Evolutionary conservation across 2,797 vertebrate species (phyloP), one percentile per base, ranked within the genome.

Genomic region (Arrhamphus sclerolepis): DNA sequence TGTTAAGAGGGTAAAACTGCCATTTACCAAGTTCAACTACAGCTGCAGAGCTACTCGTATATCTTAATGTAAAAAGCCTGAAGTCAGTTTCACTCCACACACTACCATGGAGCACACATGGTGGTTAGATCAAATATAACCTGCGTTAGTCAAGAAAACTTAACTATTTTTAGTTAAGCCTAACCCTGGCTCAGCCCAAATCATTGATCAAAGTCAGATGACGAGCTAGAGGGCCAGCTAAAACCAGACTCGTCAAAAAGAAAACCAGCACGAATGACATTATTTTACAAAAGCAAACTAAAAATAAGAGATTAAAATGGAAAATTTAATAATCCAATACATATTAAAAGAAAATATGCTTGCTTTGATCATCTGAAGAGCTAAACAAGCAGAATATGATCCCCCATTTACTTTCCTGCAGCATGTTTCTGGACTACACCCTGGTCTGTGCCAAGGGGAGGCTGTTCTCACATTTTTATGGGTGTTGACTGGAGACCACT

Each of bases 361-460:
- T 55, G 29, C 43, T 58, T 41, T 68, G 62, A 84, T 80, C 62
- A 68, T 66, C 49, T 63, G 52, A 69, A 59, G 46, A 76, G 79
- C 71, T 56, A 64, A 76, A 85, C 62, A 70, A 84, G 78, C 80
- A 70, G 66, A 72, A 66, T 61, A 56, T 72, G 70, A 66, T 63
- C 61, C 76, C 54, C 62, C 40, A 78, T 86, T 86, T 83, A 70
- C 78, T 77, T 80, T 80, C 26, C 20, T 85, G 86, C 80, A 78
- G 73, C 72, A 58, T 75, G 66, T 84, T 89, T 83, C 85, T 24
- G 82, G 85, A 77, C 86, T 81, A 67, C 73, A 62, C 71, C 74
- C 76, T 41, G 38, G 66, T 42, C 60, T 56, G 56, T 76, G 70
- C 54, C 67, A 59, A 46, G 39, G 82, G 57, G 81, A 82, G 81